Percentiles rank a stretch among this genome's conserved stretches.
Evolutionary conservation across 2,113 vertebrate genomes (phyloP).

Genomic region (Channa argus): DNA sequence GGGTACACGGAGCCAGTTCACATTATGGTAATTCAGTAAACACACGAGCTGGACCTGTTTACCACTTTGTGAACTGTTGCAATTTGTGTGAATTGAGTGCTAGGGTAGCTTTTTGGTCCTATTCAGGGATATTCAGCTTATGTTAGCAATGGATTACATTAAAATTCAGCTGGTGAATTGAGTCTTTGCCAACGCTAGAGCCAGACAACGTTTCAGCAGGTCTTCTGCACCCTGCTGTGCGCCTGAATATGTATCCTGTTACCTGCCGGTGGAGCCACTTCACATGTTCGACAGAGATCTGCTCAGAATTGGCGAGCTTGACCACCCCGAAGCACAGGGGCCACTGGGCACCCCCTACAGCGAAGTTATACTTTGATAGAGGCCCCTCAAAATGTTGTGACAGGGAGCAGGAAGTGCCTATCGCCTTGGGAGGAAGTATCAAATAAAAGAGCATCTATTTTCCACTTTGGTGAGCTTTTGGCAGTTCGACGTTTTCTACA

Average conservation of each 20-base stretch:
- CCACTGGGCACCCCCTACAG: slow-evolving; percentile 52
- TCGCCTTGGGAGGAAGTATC: slow-evolving; percentile 83
- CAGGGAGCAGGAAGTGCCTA: slow-evolving; percentile 75
- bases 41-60: slow-evolving; percentile 50
- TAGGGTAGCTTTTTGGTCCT: slow-evolving; percentile 13
- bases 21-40: slow-evolving; percentile 57
- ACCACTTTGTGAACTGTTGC: slow-evolving; percentile 37
- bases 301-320: slow-evolving; percentile 61
- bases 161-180: slow-evolving; percentile 38
- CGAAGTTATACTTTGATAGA: slow-evolving; percentile 63
- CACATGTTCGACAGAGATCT: slow-evolving; percentile 65
- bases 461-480: slow-evolving; percentile 61
- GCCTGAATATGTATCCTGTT: slow-evolving; percentile 67
- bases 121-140: slow-evolving; percentile 23
- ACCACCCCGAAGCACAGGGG: slow-evolving; percentile 78
- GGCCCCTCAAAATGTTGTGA: slow-evolving; percentile 80
- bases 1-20: slow-evolving; percentile 36
- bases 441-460: slow-evolving; percentile 77
- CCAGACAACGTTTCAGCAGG: slow-evolving; percentile 54
- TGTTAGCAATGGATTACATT: neutral
- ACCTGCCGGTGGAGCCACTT: slow-evolving; percentile 63
- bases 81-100: slow-evolving; percentile 20
- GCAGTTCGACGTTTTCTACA: slow-evolving; percentile 46
- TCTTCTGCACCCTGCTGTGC: slow-evolving; percentile 56
- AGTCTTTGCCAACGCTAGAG: slow-evolving; percentile 54